phyloP scores from a whole-genome alignment of 1,140 invertebrate species.

The Mesaphorura yosii region DNA sequence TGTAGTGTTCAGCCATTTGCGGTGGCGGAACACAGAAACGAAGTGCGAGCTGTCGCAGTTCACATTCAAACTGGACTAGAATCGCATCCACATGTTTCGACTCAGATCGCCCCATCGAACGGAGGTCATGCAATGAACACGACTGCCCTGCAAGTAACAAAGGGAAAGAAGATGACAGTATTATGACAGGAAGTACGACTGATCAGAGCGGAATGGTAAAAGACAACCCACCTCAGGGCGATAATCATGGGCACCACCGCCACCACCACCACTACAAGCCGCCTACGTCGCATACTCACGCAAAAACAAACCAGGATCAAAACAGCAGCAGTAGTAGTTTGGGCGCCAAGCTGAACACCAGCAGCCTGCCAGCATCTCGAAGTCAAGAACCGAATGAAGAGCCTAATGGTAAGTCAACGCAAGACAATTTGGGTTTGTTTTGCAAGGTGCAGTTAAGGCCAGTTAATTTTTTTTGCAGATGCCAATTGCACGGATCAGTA shows the following conservation, averaged over 20 bases:
- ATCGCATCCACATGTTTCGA: constrained; percentile 43
- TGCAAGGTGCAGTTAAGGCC: neutral
- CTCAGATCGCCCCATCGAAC: constrained; percentile 42
- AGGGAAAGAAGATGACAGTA: no score
- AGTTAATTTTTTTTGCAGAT: constrained; percentile 32
- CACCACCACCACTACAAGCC: no score
- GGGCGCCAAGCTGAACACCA: neutral
- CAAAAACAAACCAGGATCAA: neutral
- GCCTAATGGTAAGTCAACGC: constrained; percentile 16
- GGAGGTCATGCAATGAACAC: constrained; percentile 49
- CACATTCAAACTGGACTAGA: constrained; percentile 40
- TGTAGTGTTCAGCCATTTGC: constrained; percentile 50
- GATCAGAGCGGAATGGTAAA: constrained; percentile 21
- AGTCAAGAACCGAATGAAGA: constrained; percentile 23
- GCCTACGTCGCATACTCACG: neutral
- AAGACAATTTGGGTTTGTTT: constrained; percentile 6
- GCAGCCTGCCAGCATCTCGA: constrained; percentile 6
- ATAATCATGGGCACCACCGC: neutral
- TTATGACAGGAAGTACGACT: no score
- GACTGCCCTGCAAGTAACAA: constrained; percentile 39
- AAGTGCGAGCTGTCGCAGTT: constrained; percentile 42
- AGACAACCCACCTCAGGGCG: constrained; percentile 6
- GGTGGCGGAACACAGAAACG: constrained; percentile 49
- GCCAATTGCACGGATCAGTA: constrained; percentile 57
- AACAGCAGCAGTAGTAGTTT: neutral